Evolutionary conservation across 2,113 vertebrate species (phyloP), one percentile per base, ranked within the genome.

Genomic region (Tetrao urogallus): DNA sequence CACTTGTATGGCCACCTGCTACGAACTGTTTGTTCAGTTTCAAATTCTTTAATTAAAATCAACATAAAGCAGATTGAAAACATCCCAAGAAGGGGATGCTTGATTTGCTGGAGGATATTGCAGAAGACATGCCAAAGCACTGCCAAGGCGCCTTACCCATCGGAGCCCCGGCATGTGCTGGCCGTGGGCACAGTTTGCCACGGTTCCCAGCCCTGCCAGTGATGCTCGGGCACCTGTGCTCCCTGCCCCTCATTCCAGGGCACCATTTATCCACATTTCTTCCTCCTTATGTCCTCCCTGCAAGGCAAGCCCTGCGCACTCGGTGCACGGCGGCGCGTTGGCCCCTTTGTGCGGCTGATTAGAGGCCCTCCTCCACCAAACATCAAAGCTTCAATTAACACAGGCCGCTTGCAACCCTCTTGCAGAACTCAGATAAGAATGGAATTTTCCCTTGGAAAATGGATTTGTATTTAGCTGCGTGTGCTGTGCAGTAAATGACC

Each of bases 11-110:
- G 98, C 97, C 97, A 97, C 98, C 98, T 98, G 98, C 97, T 98
- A 97, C 93, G 95, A 98, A 97, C 96, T 98, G 98, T 98, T 98
- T 98, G 98, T 97, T 98, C 98, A 86, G 97, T 98, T 98, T 98
- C 95, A 78, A 95, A 98, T 98, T 97, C 98, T 98, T 98, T 98
- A 98, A 98, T 98, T 98, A 98, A 98, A 98, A 98, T 98, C 97
- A 98, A 98, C 98, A 98, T 98, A 98, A 98, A 98, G 82, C 97
- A 98, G 98, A 98, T 98, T 98, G 98, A 98, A 98, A 98, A 98
- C 97, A 98, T 98, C 98, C 97, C 97, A 96, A 97, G 97, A 96
- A 98, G 97, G 97, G 97, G 96, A 97, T 93, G 91, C 97, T 97
- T 97, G 97, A 97, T 98, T 97, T 98, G 97, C 97, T 97, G 97